Percentiles rank a stretch among this genome's conserved stretches.
Conservation (phyloP, 2,797 vertebrate species). For the Macropus fuliginosus region DNA sequence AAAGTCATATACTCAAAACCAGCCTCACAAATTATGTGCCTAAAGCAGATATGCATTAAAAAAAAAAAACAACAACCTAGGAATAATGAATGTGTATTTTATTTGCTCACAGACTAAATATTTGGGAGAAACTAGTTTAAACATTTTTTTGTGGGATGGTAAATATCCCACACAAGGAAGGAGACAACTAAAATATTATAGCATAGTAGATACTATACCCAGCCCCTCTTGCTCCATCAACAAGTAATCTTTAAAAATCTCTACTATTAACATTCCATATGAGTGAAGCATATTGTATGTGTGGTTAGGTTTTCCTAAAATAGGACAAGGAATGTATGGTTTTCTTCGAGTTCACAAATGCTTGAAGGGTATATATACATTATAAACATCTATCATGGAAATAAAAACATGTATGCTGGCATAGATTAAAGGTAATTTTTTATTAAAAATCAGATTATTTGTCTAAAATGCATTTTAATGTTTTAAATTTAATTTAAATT, state of each 20-base stretch:
- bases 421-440: not conserved
- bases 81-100: not conserved
- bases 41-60: not conserved
- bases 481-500: not conserved
- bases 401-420: not conserved
- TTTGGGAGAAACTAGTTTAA: slow-evolving; percentile 9
- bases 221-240: not conserved
- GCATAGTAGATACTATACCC: not conserved
- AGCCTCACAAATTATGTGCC: not conserved
- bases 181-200: not conserved
- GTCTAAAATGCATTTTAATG: not conserved
- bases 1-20: not conserved
- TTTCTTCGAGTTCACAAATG: not conserved
- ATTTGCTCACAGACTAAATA: not conserved
- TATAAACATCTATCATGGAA: not conserved
- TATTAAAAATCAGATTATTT: not conserved
- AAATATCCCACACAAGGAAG: not conserved
- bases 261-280: slow-evolving; percentile 28
- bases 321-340: not conserved
- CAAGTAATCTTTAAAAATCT: not conserved
- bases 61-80: not conserved
- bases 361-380: not conserved
- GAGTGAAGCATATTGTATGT: slow-evolving; percentile 25
- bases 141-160: not conserved
- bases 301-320: slow-evolving; percentile 16